phyloP scores from a whole-genome alignment of 2,797 vertebrate genomes.

The Acestrorhynchus altus region DNA sequence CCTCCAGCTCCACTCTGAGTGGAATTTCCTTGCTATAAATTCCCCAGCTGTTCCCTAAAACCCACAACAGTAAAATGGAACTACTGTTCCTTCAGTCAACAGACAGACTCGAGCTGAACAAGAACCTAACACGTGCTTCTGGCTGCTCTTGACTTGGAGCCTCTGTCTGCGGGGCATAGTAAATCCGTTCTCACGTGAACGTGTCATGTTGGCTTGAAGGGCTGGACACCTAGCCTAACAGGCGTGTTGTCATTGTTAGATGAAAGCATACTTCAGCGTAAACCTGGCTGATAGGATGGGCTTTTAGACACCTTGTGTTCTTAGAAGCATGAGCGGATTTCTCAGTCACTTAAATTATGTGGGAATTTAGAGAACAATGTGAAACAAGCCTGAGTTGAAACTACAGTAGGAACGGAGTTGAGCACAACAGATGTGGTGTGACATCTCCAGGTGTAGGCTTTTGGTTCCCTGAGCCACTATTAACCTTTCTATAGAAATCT shows the following conservation, averaged over 20 bases:
- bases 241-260: conserved; percentile 21
- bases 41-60: conserved; percentile 66
- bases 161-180: conserved; percentile 44
- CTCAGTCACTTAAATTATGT: conserved; percentile 12
- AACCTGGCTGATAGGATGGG: background rate
- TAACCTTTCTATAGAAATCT: background rate
- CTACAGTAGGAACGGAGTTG: background rate
- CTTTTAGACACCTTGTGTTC: background rate
- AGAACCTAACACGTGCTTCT: conserved; percentile 35
- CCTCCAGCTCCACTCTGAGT: background rate
- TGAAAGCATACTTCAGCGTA: conserved; percentile 20
- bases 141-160: conserved; percentile 21
- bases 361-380: conserved; percentile 14
- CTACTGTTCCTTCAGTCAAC: conserved; percentile 38
- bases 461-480: background rate
- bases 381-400: background rate
- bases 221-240: background rate
- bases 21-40: conserved; percentile 64
- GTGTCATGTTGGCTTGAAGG: conserved; percentile 21
- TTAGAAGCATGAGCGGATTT: conserved; percentile 11
- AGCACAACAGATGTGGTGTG: background rate
- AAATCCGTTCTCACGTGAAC: conserved; percentile 33
- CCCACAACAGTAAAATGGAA: conserved; percentile 63
- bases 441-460: background rate
- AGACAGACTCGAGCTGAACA: conserved; percentile 30